phyloP scores from a whole-genome alignment of 2,797 vertebrate genomes.

The Numenius phaeopus region DNA sequence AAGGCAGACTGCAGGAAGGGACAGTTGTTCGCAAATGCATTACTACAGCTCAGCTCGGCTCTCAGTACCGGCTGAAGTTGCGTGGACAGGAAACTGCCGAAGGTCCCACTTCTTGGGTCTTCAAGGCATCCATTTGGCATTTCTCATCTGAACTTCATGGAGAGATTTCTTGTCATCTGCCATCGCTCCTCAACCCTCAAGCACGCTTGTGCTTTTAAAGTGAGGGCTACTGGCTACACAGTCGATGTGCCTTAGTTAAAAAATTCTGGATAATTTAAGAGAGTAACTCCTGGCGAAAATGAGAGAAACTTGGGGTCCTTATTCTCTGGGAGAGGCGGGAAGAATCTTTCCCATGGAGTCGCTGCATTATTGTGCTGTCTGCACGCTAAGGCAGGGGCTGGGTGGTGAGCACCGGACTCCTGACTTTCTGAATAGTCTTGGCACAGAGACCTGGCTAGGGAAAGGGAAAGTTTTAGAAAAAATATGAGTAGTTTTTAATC shows the following conservation, averaged over 20 bases:
- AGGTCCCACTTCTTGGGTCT: neutral
- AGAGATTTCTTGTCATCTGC: neutral
- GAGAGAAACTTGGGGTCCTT: neutral
- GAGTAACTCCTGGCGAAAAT: neutral
- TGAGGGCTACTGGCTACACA: neutral
- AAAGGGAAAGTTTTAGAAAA: neutral
- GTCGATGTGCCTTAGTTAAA: neutral
- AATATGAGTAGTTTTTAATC: neutral
- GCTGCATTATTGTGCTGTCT: neutral
- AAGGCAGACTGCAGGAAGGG: slow-evolving; percentile 3
- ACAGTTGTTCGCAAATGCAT: neutral
- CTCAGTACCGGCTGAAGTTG: neutral
- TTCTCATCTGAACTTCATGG: neutral
- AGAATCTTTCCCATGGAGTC: neutral
- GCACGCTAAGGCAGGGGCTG: neutral
- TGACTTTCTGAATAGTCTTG: neutral
- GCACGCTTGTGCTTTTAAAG: neutral
- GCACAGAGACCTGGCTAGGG: neutral
- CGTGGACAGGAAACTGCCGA: neutral
- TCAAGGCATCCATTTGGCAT: neutral
- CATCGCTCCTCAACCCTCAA: neutral
- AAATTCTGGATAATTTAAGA: neutral
- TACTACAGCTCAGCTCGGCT: neutral
- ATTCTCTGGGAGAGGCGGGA: neutral
- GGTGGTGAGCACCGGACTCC: rapidly evolving